Conservation (phyloP, 2,888 invertebrate species). For the Platerodrilus igneus region DNA sequence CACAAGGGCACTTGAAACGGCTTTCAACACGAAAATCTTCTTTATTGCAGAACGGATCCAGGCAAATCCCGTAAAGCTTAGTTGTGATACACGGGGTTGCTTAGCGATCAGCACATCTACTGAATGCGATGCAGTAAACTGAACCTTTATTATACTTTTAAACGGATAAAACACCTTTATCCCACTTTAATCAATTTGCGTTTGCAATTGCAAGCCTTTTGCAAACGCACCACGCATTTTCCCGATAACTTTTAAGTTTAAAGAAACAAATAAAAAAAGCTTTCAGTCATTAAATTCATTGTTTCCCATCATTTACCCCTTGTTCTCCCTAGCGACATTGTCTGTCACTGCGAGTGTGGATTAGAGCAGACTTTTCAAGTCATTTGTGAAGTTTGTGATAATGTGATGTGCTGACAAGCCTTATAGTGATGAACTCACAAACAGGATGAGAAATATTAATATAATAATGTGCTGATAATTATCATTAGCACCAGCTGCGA, state of each 20-base stretch:
- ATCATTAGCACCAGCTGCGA: too few relatives aligned
- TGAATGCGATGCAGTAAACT: conserved; percentile 24
- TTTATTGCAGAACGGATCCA: conserved; percentile 40
- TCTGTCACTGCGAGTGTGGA: conserved; percentile 19
- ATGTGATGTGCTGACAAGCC: conserved; percentile 13
- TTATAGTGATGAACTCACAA: conserved; percentile 1
- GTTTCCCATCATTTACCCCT: conserved; percentile 30
- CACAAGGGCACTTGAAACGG: conserved; percentile 43
- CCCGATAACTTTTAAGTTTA: conserved; percentile 8
- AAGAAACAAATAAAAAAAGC: conserved; percentile 22
- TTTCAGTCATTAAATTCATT: conserved; percentile 32
- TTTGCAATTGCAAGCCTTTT: conserved; percentile 21
- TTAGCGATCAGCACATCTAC: conserved; percentile 28
- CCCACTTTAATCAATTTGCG: conserved; percentile 26
- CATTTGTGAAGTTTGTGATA: conserved; percentile 20
- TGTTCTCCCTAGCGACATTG: conserved; percentile 17
- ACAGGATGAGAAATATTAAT: too few relatives aligned
- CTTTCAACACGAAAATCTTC: conserved; percentile 51
- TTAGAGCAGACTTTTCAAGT: conserved; percentile 16
- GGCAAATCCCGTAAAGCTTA: conserved; percentile 27
- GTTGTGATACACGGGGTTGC: conserved; percentile 28
- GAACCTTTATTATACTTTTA: conserved; percentile 42
- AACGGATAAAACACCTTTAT: conserved; percentile 38
- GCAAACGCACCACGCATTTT: conserved; percentile 2
- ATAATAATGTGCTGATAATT: too few relatives aligned